Percentiles rank a stretch among this genome's conserved stretches.
phyloP scores from a whole-genome alignment of 2,888 invertebrate species.

The Cotesia congregata region DNA sequence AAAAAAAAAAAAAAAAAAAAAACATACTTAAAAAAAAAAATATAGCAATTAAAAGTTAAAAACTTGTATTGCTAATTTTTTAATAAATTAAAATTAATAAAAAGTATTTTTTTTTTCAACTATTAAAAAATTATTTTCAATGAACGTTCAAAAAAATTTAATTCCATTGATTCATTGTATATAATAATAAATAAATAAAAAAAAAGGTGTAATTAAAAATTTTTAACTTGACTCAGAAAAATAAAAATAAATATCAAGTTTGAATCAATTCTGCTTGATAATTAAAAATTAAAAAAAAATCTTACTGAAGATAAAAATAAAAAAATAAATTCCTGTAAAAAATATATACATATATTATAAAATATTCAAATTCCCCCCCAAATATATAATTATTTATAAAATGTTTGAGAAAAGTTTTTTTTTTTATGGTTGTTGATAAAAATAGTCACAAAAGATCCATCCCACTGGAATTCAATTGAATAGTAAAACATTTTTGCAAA shows the following conservation, averaged over 20 bases:
- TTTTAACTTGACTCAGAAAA: neutral
- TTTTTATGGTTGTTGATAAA: neutral
- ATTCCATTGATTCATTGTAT: neutral
- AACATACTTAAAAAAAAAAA: no score
- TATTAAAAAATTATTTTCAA: no score
- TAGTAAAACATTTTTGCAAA: slow-evolving; percentile 63
- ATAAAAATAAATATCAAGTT: neutral
- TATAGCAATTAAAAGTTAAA: no score
- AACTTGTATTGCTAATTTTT: no score
- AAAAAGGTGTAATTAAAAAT: neutral
- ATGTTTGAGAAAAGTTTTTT: neutral
- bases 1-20: no score
- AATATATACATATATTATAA: neutral
- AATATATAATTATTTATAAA: neutral
- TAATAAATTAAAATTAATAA: no score
- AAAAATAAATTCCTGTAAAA: neutral
- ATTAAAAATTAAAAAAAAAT: neutral
- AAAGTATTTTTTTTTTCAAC: no score
- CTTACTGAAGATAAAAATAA: neutral
- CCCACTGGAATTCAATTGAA: slow-evolving; percentile 64
- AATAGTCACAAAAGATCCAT: slow-evolving; percentile 6
- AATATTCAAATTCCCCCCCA: neutral
- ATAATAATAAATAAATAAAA: neutral
- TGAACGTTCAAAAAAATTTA: no score
- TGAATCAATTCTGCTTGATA: neutral